Evolutionary conservation across 1,140 invertebrate genomes (phyloP), one percentile per base, ranked within the genome.

Genomic region (Brachionus paranguensis): DNA sequence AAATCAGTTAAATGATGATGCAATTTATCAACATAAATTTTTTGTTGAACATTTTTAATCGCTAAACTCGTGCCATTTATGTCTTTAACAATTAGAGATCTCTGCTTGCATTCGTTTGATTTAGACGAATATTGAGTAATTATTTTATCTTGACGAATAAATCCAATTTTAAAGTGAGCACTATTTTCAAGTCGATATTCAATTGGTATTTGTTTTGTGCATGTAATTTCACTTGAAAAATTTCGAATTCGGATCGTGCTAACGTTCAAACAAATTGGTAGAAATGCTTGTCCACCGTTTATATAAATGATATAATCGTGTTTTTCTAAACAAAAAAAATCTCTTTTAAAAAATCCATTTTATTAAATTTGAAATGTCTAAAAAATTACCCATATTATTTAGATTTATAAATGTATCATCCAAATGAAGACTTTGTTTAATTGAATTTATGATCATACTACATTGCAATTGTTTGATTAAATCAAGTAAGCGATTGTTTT

Each of bases 211-310:
- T 65, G 24, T 27, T 65, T 65, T 65, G 24, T 37, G 12, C 64
- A 65, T 65, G 24, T 14, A 65, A 27, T 27, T 2, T 65, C 11
- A 65, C 6, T 3, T 29, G 29, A 37, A 29, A 27, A 11, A 11
- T 65, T 37, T 27, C 11, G 24, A 29, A 68, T 33, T 1, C 33
- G 33, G 0, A 68, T 37, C 3, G 10, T 37, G 2, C 10, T 14
- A 33, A 68, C 64, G n/a, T 68, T 68, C 14, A 4, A 33, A 68
- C 64, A 68, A 12, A 72, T 17, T n/a, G 68, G 68, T 14, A 43
- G n/a, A 72, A 72, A 72, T 41, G 68, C 33, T 43, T 72, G 68
- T n/a, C 68, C 68, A 45, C 41, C n/a, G n/a, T 72, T n/a, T n/a
- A n/a, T n/a, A n/a, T n/a, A n/a, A n/a, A n/a, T n/a, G n/a, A n/a